phyloP scores from a whole-genome alignment of 2,113 vertebrate genomes.

The Rissa tridactyla region DNA sequence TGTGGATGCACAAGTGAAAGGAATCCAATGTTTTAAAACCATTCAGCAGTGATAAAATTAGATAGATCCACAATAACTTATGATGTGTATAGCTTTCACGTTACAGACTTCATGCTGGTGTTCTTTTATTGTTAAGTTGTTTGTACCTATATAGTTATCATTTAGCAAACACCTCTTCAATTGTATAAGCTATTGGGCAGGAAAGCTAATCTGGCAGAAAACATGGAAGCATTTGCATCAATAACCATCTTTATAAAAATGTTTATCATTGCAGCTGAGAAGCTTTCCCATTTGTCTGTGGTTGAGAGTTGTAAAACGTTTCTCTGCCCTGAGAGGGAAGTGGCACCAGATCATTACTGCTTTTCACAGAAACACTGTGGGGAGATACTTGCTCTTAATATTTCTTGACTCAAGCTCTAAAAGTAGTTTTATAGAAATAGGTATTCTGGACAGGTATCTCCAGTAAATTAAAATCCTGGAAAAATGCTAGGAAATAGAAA shows the following conservation, averaged over 20 bases:
- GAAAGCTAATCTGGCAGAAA: constrained; percentile 17
- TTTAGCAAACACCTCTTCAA: background rate
- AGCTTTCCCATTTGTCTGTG: background rate
- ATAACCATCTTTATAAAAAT: background rate
- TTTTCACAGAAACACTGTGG: background rate
- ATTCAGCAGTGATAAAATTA: background rate
- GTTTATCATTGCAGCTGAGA: background rate
- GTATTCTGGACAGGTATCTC: background rate
- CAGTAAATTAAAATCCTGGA: constrained; percentile 34
- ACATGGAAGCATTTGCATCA: background rate
- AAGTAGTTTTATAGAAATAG: background rate
- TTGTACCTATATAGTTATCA: background rate
- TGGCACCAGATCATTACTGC: background rate
- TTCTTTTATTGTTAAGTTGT: background rate
- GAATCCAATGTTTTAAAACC: background rate
- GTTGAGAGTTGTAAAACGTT: background rate
- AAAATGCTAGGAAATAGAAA: constrained; percentile 40
- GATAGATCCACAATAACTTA: background rate
- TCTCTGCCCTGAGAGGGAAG: background rate
- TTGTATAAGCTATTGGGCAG: background rate
- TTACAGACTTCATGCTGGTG: background rate
- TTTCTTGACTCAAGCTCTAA: background rate
- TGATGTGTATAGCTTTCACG: background rate
- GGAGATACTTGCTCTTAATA: background rate
- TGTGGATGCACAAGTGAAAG: constrained; percentile 9